Conservation (phyloP, 2,113 vertebrate species). For the Nipponia nippon region DNA sequence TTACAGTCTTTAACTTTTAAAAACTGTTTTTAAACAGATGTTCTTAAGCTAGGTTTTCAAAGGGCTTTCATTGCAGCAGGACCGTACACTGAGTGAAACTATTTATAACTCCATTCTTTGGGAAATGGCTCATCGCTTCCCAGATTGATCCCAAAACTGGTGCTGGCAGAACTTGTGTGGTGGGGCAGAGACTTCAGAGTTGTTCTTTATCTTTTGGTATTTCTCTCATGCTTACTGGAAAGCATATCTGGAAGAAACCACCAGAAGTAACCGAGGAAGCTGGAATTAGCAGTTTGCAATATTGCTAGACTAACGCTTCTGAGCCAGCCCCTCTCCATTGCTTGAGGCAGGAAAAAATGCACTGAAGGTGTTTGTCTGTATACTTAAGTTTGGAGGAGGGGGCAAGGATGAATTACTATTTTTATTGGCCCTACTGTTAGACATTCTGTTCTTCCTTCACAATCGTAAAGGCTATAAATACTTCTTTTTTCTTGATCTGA, state of each 20-base stretch:
- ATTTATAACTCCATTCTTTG: neutral
- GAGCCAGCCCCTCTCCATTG: neutral
- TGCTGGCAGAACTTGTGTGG: neutral
- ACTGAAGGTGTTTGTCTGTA: neutral
- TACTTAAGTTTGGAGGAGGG: neutral
- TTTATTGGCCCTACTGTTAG: neutral
- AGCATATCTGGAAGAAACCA: neutral
- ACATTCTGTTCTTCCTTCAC: neutral
- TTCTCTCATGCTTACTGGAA: neutral
- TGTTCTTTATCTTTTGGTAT: neutral
- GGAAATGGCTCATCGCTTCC: neutral
- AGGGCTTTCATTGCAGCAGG: neutral
- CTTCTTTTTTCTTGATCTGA: neutral
- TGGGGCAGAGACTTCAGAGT: neutral
- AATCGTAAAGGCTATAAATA: neutral
- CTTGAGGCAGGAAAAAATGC: neutral
- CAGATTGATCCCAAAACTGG: neutral
- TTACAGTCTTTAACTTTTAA: neutral
- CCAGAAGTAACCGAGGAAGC: neutral
- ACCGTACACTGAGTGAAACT: neutral
- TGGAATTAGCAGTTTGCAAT: neutral
- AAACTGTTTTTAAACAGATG: neutral
- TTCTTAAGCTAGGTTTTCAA: neutral
- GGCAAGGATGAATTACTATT: neutral
- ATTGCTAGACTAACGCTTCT: neutral